Conservation (phyloP, 1,140 invertebrate genomes). For the Bursaphelenchus mucronatus region DNA sequence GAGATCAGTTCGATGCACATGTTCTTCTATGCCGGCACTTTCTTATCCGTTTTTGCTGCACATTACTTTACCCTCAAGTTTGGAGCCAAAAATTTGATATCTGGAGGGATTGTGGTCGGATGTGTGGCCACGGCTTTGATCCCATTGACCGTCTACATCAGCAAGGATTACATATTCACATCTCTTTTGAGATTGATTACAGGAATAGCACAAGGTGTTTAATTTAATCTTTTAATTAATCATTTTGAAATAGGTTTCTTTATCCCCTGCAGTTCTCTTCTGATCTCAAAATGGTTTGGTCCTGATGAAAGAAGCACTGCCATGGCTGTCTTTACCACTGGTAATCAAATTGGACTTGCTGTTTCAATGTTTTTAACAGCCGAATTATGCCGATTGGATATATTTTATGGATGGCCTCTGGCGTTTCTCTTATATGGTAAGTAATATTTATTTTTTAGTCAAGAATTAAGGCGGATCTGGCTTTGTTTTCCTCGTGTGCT, state of each 20-base stretch:
- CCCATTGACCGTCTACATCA: constrained; percentile 25
- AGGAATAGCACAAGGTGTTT: constrained; percentile 28
- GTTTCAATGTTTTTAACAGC: constrained; percentile 30
- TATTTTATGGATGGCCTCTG: constrained; percentile 25
- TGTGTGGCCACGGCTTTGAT: constrained; percentile 24
- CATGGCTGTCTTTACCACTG: constrained; percentile 36
- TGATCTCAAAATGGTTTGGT: constrained; percentile 33
- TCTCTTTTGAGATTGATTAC: constrained; percentile 23
- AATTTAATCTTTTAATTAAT: background rate
- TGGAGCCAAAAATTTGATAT: constrained; percentile 22
- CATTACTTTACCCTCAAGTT: constrained; percentile 24
- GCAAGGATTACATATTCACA: constrained; percentile 26
- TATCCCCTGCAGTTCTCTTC: constrained; percentile 26
- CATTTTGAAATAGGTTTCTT: constrained; percentile 22
- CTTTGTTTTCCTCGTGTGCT: constrained; percentile 20
- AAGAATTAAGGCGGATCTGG: constrained; percentile 22
- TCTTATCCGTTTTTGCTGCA: constrained; percentile 26
- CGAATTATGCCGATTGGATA: constrained; percentile 25
- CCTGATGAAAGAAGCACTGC: constrained; percentile 24
- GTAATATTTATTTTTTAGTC: constrained; percentile 5
- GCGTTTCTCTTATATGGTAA: constrained; percentile 28
- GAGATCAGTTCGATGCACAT: constrained; percentile 24
- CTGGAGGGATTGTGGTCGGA: constrained; percentile 23
- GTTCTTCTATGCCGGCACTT: constrained; percentile 22
- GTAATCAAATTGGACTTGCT: constrained; percentile 29